These are phyloP conservation scores for Aphis craccivora DNA, from an alignment of 1,140 invertebrate species.

Conservation along the genomic window DNA sequence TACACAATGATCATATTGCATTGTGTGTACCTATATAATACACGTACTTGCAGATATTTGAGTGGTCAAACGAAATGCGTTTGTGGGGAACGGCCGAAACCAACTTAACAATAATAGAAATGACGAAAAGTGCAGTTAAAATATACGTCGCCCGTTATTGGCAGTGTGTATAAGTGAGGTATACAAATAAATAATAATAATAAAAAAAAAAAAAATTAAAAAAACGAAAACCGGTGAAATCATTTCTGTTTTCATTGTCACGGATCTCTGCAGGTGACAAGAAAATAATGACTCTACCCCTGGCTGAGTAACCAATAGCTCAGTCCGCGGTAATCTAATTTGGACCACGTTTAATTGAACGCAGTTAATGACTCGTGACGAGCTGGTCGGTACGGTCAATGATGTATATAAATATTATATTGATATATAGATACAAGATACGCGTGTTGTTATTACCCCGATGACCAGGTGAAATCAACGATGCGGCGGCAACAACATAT, in stretches of 20 bases:
- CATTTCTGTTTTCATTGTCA: slow-evolving; percentile 19
- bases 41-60: neutral
- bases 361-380: slow-evolving; percentile 31
- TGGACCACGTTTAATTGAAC: neutral
- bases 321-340: neutral
- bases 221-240: slow-evolving; percentile 36
- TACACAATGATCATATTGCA: neutral
- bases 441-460: neutral
- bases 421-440: neutral
- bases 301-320: neutral
- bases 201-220: neutral
- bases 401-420: neutral
- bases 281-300: slow-evolving; percentile 16
- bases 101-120: neutral
- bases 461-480: neutral
- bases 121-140: neutral
- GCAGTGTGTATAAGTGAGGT: neutral
- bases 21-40: neutral
- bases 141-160: neutral
- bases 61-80: neutral
- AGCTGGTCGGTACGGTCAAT: neutral
- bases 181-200: neutral
- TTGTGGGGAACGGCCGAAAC: neutral
- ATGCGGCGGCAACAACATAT: neutral
- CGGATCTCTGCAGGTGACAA: neutral